Evolutionary conservation across 37 sponge, comb jelly and placozoan genomes (phyloP).

Genomic region (Cliona cf. orientalis): DNA sequence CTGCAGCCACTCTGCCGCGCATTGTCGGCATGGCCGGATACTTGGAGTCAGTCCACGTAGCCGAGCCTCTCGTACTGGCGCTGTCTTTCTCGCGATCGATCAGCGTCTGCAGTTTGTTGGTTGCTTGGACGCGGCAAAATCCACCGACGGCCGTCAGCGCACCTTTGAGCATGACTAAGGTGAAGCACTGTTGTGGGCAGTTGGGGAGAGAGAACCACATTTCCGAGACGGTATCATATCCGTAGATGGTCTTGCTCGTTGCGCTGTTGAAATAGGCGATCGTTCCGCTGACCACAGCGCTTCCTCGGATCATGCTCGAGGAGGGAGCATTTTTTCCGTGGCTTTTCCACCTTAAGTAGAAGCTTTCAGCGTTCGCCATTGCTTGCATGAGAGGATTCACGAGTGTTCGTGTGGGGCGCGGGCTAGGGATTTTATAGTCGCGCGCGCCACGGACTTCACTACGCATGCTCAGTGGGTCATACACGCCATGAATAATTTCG

Average conservation of each 20-base stretch:
- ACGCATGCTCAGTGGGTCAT: no score
- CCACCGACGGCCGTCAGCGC: not conserved
- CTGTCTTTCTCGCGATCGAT: not conserved
- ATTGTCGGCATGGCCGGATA: not conserved
- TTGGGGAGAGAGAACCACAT: not conserved
- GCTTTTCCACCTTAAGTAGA: not conserved
- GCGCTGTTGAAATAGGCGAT: not conserved
- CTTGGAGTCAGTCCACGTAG: not conserved
- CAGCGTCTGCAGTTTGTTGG: not conserved
- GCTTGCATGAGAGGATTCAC: no score
- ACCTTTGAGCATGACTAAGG: not conserved
- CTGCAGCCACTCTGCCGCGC: not conserved
- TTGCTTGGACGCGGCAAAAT: not conserved
- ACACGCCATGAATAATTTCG: no score
- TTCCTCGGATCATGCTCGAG: not conserved
- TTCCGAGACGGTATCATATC: not conserved
- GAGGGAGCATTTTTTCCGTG: not conserved
- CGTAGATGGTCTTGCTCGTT: not conserved
- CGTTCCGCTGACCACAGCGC: not conserved
- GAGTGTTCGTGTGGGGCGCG: no score
- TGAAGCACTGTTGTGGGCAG: not conserved
- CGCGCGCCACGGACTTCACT: no score
- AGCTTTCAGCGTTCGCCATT: no score
- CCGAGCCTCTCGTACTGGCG: not conserved
- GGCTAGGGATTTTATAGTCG: no score